phyloP scores from a whole-genome alignment of 2,113 vertebrate species.

The Salvator merianae region DNA sequence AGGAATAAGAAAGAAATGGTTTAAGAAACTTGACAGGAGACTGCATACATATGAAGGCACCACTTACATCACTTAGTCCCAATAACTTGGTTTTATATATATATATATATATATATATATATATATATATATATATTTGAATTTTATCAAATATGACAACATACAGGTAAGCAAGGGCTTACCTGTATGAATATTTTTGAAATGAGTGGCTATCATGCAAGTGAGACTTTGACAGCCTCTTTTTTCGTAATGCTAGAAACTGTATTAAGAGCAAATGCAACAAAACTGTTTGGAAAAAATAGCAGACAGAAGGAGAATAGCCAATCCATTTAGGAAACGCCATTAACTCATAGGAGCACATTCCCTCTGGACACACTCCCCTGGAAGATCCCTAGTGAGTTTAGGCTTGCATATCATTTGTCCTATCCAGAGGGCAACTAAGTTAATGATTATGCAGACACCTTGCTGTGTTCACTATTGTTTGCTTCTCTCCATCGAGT shows the following conservation, averaged over 20 bases:
- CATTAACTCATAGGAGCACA: constrained; percentile 64
- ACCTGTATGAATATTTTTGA: background rate
- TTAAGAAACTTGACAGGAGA: constrained; percentile 27
- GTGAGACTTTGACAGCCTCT: no score
- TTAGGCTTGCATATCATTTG: constrained; percentile 66
- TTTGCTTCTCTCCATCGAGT: constrained; percentile 70
- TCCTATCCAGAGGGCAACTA: constrained; percentile 63
- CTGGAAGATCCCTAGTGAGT: constrained; percentile 64
- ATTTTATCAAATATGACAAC: constrained; percentile 52
- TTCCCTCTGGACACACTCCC: constrained; percentile 67
- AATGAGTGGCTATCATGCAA: constrained; percentile 1
- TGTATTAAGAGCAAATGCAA: constrained; percentile 22
- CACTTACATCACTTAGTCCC: constrained; percentile 50
- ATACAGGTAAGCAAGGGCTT: background rate
- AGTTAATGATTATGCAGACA: constrained; percentile 71
- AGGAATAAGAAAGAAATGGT: background rate
- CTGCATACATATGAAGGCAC: constrained; percentile 34
- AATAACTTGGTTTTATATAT: constrained; percentile 48
- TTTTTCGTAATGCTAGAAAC: constrained; percentile 58
- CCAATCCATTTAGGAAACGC: constrained; percentile 63
- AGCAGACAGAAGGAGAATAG: constrained; percentile 58
- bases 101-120: no score
- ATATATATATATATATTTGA: constrained; percentile 61
- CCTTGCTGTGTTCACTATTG: constrained; percentile 59
- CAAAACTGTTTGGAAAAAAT: constrained; percentile 59